Evolutionary conservation across 2,888 invertebrate genomes (phyloP).

Genomic region (Xanthorhoe designata): DNA sequence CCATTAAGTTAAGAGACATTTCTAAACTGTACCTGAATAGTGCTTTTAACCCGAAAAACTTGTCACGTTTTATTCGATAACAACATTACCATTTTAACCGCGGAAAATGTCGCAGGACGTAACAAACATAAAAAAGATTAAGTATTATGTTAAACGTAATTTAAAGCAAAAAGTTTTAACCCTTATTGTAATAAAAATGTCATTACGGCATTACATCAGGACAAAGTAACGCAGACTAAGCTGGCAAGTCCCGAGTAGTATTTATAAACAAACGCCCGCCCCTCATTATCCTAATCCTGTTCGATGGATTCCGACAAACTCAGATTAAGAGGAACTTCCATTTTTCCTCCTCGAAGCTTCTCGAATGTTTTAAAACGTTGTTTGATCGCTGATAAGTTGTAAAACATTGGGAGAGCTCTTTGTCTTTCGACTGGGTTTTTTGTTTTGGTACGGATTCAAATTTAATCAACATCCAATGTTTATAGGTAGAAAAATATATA

Average conservation of each 20-base stretch:
- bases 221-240: slow-evolving; percentile 33
- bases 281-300: slow-evolving; percentile 55
- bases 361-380: slow-evolving; percentile 50
- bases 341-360: slow-evolving; percentile 49
- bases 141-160: neutral
- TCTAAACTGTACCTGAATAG: too few relatives aligned
- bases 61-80: too few relatives aligned
- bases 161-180: slow-evolving; percentile 20
- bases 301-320: slow-evolving; percentile 48
- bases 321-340: slow-evolving; percentile 46
- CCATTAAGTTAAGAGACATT: neutral
- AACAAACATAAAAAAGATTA: neutral
- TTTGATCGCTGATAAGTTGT: slow-evolving; percentile 55
- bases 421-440: slow-evolving; percentile 22
- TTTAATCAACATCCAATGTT: slow-evolving; percentile 2
- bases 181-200: slow-evolving; percentile 30
- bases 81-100: too few relatives aligned
- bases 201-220: slow-evolving; percentile 34
- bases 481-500: too few relatives aligned
- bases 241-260: slow-evolving; percentile 42
- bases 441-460: slow-evolving; percentile 21
- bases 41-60: too few relatives aligned
- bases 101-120: too few relatives aligned
- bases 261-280: slow-evolving; percentile 49
- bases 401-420: slow-evolving; percentile 49